Percentiles rank a stretch among this genome's conserved stretches.
phyloP scores from a whole-genome alignment of 2,113 vertebrate genomes.

The Poecilia latipinna region DNA sequence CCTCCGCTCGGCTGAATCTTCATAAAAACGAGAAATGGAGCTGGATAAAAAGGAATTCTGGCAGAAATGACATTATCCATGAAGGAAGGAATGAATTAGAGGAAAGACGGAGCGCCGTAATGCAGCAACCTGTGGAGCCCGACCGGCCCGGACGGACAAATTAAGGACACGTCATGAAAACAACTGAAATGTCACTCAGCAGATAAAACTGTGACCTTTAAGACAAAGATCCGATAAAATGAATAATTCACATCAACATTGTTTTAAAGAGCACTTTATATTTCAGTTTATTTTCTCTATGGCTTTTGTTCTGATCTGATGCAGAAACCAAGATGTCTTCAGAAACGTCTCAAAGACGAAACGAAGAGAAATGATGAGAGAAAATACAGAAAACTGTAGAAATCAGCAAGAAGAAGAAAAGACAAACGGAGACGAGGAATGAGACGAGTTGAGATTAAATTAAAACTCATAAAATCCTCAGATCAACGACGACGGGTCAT shows the following conservation, averaged over 20 bases:
- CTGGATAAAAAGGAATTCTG: constrained; percentile 63
- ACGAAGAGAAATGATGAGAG: constrained; percentile 13
- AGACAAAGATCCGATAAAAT: background rate
- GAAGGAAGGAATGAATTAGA: constrained; percentile 59
- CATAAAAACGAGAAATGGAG: constrained; percentile 65
- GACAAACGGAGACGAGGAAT: too few species aligned
- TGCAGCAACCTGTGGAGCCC: constrained; percentile 60
- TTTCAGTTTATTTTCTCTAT: background rate
- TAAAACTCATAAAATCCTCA: too few species aligned
- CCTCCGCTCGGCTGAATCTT: constrained; percentile 59
- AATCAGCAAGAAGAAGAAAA: background rate
- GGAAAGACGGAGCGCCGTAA: constrained; percentile 39
- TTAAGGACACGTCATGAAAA: constrained; percentile 21
- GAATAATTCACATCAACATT: background rate
- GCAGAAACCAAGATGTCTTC: background rate
- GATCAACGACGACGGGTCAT: too few species aligned
- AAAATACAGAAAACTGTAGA: background rate
- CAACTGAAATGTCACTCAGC: constrained; percentile 21
- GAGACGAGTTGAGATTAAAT: too few species aligned
- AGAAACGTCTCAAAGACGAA: background rate
- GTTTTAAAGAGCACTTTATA: background rate
- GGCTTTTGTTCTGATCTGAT: background rate
- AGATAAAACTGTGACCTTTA: constrained; percentile 18
- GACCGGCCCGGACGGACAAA: constrained; percentile 20
- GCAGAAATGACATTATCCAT: constrained; percentile 67